Base-by-base conservation (phyloP, 2,113 vertebrate genomes). In the Plecotus auritus region DNA sequence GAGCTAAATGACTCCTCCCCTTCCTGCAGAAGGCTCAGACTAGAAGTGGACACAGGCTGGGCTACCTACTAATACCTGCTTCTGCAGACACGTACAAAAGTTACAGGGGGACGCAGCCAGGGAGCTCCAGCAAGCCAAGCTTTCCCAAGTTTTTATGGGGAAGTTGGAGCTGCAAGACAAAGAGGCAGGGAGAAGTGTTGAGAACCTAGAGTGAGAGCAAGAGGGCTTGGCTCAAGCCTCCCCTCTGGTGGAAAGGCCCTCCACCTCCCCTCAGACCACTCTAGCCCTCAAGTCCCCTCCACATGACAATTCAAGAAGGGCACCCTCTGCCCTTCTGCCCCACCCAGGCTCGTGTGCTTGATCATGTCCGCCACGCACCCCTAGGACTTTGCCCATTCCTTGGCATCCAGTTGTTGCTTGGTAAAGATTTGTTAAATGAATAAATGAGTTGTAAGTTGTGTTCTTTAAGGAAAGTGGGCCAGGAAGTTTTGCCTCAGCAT, bases 341-440 rank as follows among this genome's bases (percentile, higher is more conserved):
- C 18, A 72, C 35, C 40, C 18, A 4, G 11, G 7, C 28, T 32
- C n/a, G 18, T 22, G 22, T 49, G 26, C 51, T 74, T 30, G 14
- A 16, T 67, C 30, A 66, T 66, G 17, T 56, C 78, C 22, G 6
- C n/a, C n/a, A n/a, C 18, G 9, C 22, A 49, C 49, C 26, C 56
- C 66, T 26, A 86, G 45, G 47, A 76, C 23, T 17, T 20, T 69
- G 5, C 17, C 61, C 35, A 74, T 26, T 45, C 54, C 51, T 72
- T 86, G 66, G 37, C 32, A 5, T 61, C 30, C 13, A 40, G 16
- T 5, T 32, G 9, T 35, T 90, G 56, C 66, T 85, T 64, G 76
- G 45, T 80, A 67, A 70, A 59, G n/a, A n/a, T 69, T 81, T 92
- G 28, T 40, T 85, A 45, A 77, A 23, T 37, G 59, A 90, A 67